Evolutionary conservation across 2,888 invertebrate species (phyloP), one percentile per base, ranked within the genome.

Genomic region (Cephus pulcher): DNA sequence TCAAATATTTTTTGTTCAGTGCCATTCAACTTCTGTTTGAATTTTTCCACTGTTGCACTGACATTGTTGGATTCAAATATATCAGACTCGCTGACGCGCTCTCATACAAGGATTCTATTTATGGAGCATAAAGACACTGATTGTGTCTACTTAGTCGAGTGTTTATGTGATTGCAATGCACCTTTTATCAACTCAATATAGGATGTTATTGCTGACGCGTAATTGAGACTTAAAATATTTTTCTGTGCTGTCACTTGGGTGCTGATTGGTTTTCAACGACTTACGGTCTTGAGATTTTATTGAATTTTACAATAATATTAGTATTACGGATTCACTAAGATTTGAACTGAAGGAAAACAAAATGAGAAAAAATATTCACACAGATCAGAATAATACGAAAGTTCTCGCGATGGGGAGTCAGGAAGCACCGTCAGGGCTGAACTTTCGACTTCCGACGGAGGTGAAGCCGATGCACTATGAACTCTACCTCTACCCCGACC

Each of bases 381-480:
- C 71, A 71, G 71, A 71, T 76, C 73, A 75, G 4, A 75, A 78
- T 74, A 74, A 69, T 32, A 75, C 84, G 69, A 33, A 82, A 76
- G 76, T 76, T 11, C 79, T 78, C 34, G 75, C 74, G 37, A 88
- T 88, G 87, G 9, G 82, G 56, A 79, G 70, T 56, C 80, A 79
- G 32, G 91, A 91, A 79, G 82, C 90, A 15, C 81, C 91, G 32
- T 81, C 90, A 1, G 89, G 92, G 70, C 80, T 93, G 73, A 86
- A 89, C 30, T 93, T 92, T 82, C 93, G 95, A 71, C 91, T 96
- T 75, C 94, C 95, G 0, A 90, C 91, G 12, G 92, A 93, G 75
- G 92, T 95, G 0, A 90, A 91, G 30, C 96, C 96, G 0, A 81
- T 93, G 4, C 93, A 93, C 79, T 96, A 96, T 86, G 94, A 95